These are phyloP conservation scores for Cyclargus thomasi DNA, from an alignment of 1,140 invertebrate species.

Conservation along the genomic window DNA sequence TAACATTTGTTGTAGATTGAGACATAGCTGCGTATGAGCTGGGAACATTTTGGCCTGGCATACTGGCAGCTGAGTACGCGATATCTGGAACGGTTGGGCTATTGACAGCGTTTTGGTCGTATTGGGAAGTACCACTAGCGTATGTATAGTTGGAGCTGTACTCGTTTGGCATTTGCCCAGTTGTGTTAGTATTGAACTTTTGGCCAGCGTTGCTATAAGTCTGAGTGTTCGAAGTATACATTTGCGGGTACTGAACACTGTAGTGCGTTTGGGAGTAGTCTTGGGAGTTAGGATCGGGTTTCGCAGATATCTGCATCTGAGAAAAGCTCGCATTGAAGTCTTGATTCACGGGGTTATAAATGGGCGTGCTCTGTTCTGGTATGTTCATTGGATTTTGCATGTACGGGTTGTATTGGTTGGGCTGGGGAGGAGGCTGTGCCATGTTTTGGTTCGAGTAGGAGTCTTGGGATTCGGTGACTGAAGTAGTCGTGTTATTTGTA, in stretches of 20 bases:
- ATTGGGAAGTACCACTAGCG: conserved; percentile 36
- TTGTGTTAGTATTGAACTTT: conserved; percentile 35
- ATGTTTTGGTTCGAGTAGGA: conserved; percentile 19
- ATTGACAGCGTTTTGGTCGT: conserved; percentile 22
- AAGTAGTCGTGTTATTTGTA: conserved; percentile 42
- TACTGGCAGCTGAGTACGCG: conserved; percentile 9
- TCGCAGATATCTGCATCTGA: conserved; percentile 52
- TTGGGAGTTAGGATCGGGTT: conserved; percentile 35
- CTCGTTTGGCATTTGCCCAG: conserved; percentile 39
- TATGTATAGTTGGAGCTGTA: conserved; percentile 53
- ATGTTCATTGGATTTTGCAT: conserved; percentile 19
- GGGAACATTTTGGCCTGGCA: background rate
- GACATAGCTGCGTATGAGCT: conserved; percentile 17
- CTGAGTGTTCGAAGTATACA: conserved; percentile 40
- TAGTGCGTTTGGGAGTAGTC: conserved; percentile 56
- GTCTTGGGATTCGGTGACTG: conserved; percentile 49
- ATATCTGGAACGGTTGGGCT: conserved; percentile 13
- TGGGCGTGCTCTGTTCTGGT: conserved; percentile 23
- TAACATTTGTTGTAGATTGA: conserved; percentile 18
- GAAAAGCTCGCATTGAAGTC: conserved; percentile 53
- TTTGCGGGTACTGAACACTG: conserved; percentile 51
- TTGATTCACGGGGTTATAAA: conserved; percentile 32
- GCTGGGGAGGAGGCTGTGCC: conserved; percentile 16
- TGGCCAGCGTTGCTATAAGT: conserved; percentile 48
- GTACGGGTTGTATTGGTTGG: conserved; percentile 40